Conservation (phyloP, 2,888 invertebrate genomes). For the Acrocera orbiculus region DNA sequence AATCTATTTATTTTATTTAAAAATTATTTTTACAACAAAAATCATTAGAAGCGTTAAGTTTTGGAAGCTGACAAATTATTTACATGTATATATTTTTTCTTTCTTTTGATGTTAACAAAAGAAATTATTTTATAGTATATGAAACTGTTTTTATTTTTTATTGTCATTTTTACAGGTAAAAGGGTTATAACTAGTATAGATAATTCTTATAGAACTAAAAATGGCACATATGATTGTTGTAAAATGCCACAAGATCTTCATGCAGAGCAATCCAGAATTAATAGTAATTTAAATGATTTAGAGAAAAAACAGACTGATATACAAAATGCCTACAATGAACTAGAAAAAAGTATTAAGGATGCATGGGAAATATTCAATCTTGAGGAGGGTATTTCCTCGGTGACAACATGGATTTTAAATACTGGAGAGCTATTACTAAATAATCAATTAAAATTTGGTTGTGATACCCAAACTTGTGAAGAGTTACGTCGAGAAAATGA, state of each 20-base stretch:
- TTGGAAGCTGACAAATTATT: no score
- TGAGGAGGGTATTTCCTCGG: constrained; percentile 47
- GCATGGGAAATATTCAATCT: constrained; percentile 41
- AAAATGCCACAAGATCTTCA: constrained; percentile 40
- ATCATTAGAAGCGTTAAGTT: no score
- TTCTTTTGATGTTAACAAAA: no score
- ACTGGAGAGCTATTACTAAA: constrained; percentile 57
- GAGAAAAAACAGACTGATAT: constrained; percentile 41
- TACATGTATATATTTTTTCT: no score
- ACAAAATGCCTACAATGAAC: constrained; percentile 40
- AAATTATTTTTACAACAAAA: no score
- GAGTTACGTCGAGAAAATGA: constrained; percentile 56
- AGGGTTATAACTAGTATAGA: constrained; percentile 26
- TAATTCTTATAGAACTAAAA: constrained; percentile 21
- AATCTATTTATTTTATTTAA: no score
- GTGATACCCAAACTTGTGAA: constrained; percentile 53
- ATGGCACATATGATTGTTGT: constrained; percentile 4
- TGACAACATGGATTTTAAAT: constrained; percentile 61
- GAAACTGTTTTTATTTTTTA: constrained; percentile 2
- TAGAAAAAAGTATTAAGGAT: constrained; percentile 40
- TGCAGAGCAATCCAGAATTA: constrained; percentile 41
- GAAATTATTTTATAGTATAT: no score
- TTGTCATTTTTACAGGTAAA: constrained; percentile 20
- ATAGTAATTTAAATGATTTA: constrained; percentile 37
- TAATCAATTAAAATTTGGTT: constrained; percentile 52